These are phyloP conservation scores for Manis javanica DNA, from an alignment of 2,797 vertebrate genomes.

Conservation along the genomic window DNA sequence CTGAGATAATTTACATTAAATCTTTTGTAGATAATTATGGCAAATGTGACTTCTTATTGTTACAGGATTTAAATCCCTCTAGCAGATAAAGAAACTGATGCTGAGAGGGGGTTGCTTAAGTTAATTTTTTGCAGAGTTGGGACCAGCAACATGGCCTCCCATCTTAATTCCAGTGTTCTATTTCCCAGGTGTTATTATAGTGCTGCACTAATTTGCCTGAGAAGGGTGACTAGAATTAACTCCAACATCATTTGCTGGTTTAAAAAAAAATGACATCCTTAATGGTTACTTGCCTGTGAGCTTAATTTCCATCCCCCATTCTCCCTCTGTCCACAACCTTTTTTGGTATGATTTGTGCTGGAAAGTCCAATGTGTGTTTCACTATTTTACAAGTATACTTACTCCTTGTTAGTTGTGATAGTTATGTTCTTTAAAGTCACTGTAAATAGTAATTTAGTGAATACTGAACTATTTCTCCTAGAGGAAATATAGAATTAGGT, in stretches of 20 bases:
- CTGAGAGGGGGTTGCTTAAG: neutral
- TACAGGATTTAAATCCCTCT: neutral
- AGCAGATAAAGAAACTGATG: neutral
- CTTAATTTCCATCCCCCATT: neutral
- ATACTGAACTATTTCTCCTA: neutral
- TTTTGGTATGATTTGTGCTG: neutral
- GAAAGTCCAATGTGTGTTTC: neutral
- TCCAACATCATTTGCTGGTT: neutral
- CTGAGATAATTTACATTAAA: conserved; percentile 20
- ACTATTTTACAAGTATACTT: neutral
- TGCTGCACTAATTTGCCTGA: neutral
- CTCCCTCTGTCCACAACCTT: neutral
- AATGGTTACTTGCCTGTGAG: neutral
- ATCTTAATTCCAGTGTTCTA: neutral
- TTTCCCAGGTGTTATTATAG: neutral
- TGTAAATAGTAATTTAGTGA: neutral
- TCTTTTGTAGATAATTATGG: neutral
- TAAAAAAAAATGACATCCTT: conserved; percentile 9
- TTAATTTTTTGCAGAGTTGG: conserved; percentile 28
- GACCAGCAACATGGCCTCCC: neutral
- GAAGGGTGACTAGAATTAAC: neutral
- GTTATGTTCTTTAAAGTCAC: neutral
- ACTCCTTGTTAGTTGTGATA: neutral
- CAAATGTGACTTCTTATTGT: neutral
- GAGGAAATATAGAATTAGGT: neutral